A percentile compares a stretch with the other conserved stretches of the same genome.
phyloP scores from a whole-genome alignment of 2,888 invertebrate genomes.

The Lasioglossum vierecki region DNA sequence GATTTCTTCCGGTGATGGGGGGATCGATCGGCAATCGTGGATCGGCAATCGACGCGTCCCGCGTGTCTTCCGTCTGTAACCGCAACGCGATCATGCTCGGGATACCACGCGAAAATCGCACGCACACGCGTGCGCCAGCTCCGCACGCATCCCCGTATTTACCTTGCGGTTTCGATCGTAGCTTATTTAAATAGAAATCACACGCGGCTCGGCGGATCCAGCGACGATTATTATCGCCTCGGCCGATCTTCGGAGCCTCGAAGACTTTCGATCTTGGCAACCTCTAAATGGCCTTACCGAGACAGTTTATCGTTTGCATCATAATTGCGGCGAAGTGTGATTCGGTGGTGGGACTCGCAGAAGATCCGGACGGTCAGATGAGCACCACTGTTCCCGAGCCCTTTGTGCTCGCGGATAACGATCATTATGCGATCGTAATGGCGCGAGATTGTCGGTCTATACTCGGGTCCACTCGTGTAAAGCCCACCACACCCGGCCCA shows the following conservation, averaged over 20 bases:
- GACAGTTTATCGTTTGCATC: constrained; percentile 41
- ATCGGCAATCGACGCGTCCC: constrained; percentile 64
- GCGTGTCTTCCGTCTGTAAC: constrained; percentile 63
- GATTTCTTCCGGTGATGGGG: background rate
- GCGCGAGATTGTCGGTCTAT: constrained; percentile 78
- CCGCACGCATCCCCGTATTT: constrained; percentile 75
- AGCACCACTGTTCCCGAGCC: constrained; percentile 72
- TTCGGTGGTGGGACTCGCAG: constrained; percentile 25
- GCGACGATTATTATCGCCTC: constrained; percentile 63
- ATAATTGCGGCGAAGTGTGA: constrained; percentile 68
- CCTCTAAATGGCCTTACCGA: background rate
- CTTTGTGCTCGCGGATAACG: constrained; percentile 77
- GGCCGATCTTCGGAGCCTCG: constrained; percentile 41
- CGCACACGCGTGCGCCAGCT: constrained; percentile 45
- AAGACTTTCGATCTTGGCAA: constrained; percentile 32
- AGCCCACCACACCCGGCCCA: constrained; percentile 59
- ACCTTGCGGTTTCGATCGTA: constrained; percentile 82
- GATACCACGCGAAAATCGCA: constrained; percentile 63
- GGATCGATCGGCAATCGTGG: constrained; percentile 63
- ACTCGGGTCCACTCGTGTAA: constrained; percentile 67
- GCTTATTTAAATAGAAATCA: constrained; percentile 83
- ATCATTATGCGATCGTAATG: constrained; percentile 80
- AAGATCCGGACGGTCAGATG: constrained; percentile 38
- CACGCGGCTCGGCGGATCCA: constrained; percentile 52
- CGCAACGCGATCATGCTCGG: constrained; percentile 75